Percentiles rank a stretch among this genome's conserved stretches.
These are phyloP conservation scores for Phocoena sinus DNA, from an alignment of 2,113 vertebrate genomes.

Conservation along the genomic window DNA sequence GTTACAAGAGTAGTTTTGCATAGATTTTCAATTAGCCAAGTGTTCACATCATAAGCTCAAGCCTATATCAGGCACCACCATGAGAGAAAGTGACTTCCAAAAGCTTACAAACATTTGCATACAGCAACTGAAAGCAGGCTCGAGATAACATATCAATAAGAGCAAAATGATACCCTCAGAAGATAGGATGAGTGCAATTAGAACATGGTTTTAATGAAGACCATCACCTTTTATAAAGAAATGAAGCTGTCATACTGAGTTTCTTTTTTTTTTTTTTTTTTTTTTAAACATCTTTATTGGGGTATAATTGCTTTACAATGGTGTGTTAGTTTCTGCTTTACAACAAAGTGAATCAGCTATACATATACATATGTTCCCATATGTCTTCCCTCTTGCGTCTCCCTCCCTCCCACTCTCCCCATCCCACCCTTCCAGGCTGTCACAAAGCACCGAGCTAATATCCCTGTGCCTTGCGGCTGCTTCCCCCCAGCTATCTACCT, in stretches of 20 bases:
- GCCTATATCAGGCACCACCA: background rate
- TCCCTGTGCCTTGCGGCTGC: too few species aligned
- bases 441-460: too few species aligned
- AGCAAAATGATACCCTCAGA: conserved; percentile 7
- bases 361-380: too few species aligned
- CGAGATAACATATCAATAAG: background rate
- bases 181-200: background rate
- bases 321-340: too few species aligned
- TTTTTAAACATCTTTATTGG: too few species aligned
- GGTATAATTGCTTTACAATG: too few species aligned
- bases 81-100: conserved; percentile 14
- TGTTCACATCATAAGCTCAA: background rate
- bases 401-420: too few species aligned
- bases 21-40: conserved; percentile 38
- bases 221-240: conserved; percentile 43
- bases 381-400: too few species aligned
- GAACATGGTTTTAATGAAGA: conserved; percentile 33
- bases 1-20: conserved; percentile 16
- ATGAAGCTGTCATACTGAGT: conserved; percentile 36
- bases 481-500: too few species aligned
- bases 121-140: background rate
- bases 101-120: background rate
- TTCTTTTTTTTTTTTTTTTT: too few species aligned
- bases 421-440: too few species aligned
- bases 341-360: too few species aligned